These are phyloP conservation scores for Carettochelys insculpta DNA, from an alignment of 2,113 vertebrate genomes.

Conservation along the genomic window DNA sequence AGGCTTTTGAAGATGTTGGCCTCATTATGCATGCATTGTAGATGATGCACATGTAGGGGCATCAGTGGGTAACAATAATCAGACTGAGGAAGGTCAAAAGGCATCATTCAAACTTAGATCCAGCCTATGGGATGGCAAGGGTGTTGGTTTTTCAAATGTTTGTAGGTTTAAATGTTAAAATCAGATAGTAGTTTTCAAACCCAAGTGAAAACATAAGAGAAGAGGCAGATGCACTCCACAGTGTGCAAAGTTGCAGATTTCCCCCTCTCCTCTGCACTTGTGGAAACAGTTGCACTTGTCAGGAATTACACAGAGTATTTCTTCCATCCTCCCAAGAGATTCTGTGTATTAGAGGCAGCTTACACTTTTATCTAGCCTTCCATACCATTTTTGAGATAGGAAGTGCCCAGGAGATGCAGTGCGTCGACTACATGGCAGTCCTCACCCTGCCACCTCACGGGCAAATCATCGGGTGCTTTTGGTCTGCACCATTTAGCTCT, in stretches of 20 bases:
- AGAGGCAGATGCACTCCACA: neutral
- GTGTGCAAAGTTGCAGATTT: neutral
- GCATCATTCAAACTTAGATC: neutral
- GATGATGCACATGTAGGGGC: neutral
- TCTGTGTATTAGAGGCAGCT: neutral
- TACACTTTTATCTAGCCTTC: neutral
- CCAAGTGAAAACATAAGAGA: neutral
- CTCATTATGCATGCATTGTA: neutral
- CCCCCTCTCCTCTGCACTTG: neutral
- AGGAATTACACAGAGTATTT: neutral
- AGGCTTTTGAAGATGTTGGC: constrained; percentile 12
- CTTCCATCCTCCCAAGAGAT: neutral
- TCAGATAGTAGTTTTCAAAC: constrained; percentile 1
- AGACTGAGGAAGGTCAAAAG: constrained; percentile 1
- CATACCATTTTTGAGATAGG: neutral
- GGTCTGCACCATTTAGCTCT: neutral
- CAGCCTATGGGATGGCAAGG: neutral
- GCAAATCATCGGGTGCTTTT: fast-evolving
- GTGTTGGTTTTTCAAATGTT: constrained; percentile 36
- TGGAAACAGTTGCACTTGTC: neutral
- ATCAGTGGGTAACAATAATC: constrained; percentile 1
- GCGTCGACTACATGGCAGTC: neutral
- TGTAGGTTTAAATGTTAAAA: constrained; percentile 38
- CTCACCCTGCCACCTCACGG: neutral
- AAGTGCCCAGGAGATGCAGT: neutral